phyloP scores from a whole-genome alignment of 2,797 vertebrate species.

The Perdix hodgsoniae region DNA sequence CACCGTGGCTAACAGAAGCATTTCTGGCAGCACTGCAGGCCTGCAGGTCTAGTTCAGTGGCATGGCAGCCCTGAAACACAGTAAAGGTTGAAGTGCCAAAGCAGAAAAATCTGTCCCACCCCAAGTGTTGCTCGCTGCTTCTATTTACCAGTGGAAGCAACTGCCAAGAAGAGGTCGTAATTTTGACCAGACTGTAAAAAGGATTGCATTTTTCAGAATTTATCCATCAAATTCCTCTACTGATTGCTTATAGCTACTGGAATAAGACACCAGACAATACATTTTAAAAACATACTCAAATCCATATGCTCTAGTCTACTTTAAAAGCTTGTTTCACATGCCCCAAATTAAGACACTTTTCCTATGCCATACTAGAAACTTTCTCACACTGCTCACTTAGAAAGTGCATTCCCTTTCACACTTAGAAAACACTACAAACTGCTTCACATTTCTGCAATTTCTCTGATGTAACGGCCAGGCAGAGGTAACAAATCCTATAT shows the following conservation, averaged over 20 bases:
- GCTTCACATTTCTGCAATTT: conserved; percentile 42
- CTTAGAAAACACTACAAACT: conserved; percentile 43
- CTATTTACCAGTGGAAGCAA: neutral
- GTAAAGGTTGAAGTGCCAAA: neutral
- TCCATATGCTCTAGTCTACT: conserved; percentile 27
- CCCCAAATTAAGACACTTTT: conserved; percentile 23
- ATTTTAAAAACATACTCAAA: conserved; percentile 74
- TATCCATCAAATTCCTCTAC: neutral
- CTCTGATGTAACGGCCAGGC: conserved; percentile 15
- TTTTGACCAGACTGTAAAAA: neutral
- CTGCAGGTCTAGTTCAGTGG: neutral
- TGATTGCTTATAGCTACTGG: neutral
- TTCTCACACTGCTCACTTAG: conserved; percentile 36
- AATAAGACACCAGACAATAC: conserved; percentile 63
- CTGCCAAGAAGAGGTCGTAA: neutral
- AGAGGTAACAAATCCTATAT: conserved; percentile 35
- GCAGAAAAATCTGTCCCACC: neutral
- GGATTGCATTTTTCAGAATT: neutral
- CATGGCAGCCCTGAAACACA: neutral
- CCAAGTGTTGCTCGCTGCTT: neutral
- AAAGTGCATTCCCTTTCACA: conserved; percentile 54
- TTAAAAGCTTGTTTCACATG: conserved; percentile 52
- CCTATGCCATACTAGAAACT: conserved; percentile 50
- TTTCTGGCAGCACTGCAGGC: neutral
- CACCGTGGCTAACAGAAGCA: neutral